Conservation (phyloP, 2,113 vertebrate species). For the Ciconia maguari region DNA sequence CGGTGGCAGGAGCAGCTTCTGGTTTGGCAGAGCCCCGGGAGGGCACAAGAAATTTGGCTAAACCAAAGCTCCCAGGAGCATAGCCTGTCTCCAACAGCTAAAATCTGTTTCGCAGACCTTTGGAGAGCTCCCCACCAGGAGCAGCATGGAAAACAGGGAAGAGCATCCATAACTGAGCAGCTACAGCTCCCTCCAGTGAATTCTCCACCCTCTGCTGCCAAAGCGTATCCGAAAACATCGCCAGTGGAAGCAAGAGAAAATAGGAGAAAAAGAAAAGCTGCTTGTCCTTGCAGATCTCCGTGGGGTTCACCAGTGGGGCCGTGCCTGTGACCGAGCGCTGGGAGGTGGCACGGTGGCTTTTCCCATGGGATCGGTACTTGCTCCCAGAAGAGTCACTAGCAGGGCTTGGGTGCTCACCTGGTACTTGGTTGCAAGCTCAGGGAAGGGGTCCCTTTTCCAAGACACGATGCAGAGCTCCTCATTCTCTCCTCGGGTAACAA, state of each 20-base stretch:
- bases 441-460: not conserved
- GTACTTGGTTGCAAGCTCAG: not conserved
- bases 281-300: accelerated
- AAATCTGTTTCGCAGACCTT: not conserved
- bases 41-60: not conserved
- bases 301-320: not conserved
- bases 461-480: not conserved
- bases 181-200: not conserved
- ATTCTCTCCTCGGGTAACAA: accelerated
- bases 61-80: accelerated
- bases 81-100: accelerated
- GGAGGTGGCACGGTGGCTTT: not conserved
- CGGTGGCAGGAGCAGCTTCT: accelerated
- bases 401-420: not conserved
- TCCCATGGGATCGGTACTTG: not conserved
- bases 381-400: not conserved
- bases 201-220: not conserved
- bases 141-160: not conserved
- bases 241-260: not conserved
- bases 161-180: accelerated
- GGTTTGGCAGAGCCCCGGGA: not conserved
- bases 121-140: not conserved
- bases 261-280: accelerated
- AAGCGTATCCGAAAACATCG: accelerated
- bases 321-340: accelerated